Percentiles rank a stretch among this genome's conserved stretches.
Conservation (phyloP, 2,888 invertebrate genomes). For the Drosophila prolongata region DNA sequence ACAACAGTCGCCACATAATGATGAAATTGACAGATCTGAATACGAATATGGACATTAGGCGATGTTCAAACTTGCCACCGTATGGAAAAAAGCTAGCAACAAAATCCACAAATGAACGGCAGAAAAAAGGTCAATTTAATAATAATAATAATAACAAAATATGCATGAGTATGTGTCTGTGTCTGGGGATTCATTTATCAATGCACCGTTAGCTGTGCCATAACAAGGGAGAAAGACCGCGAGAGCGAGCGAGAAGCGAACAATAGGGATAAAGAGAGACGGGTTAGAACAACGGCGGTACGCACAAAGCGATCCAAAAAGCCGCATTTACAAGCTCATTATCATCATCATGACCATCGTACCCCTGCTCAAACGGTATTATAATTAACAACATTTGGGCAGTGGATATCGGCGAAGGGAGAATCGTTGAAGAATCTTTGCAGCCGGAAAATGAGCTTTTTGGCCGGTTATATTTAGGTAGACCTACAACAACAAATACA, state of each 20-base stretch:
- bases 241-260: slow-evolving; percentile 23
- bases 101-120: slow-evolving; percentile 36
- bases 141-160: slow-evolving; percentile 55
- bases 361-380: slow-evolving; percentile 60
- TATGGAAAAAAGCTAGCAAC: slow-evolving; percentile 36
- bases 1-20: slow-evolving; percentile 43
- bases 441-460: not conserved
- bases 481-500: too few relatives aligned
- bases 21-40: slow-evolving; percentile 53
- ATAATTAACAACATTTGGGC: slow-evolving; percentile 55
- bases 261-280: slow-evolving; percentile 5
- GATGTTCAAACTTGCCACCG: slow-evolving; percentile 58
- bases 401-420: slow-evolving; percentile 18
- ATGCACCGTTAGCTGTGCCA: slow-evolving; percentile 77
- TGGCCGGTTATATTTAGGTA: not conserved
- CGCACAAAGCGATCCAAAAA: slow-evolving; percentile 62
- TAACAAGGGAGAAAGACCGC: slow-evolving; percentile 45
- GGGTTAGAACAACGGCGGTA: slow-evolving; percentile 51
- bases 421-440: slow-evolving; percentile 1
- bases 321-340: slow-evolving; percentile 41
- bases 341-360: slow-evolving; percentile 43
- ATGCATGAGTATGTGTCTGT: not conserved
- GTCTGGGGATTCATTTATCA: slow-evolving; percentile 52
- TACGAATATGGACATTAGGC: slow-evolving; percentile 57
- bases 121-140: slow-evolving; percentile 79